These are phyloP conservation scores for Hydrocynus forskahlii DNA, from an alignment of 2,797 vertebrate genomes.

Conservation along the genomic window DNA sequence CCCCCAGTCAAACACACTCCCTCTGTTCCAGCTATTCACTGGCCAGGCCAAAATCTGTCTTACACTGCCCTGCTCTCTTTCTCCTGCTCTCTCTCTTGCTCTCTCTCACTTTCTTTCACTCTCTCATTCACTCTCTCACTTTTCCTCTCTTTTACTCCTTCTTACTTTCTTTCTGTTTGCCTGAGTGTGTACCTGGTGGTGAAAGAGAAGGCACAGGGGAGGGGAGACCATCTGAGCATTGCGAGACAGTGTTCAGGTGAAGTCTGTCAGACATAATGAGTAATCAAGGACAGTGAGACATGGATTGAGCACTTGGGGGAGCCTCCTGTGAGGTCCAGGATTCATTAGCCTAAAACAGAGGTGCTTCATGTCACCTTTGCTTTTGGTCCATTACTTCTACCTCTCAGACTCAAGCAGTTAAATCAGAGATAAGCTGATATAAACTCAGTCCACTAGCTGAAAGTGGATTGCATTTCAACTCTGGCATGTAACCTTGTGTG, in stretches of 20 bases:
- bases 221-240: not conserved
- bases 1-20: too few relatives aligned
- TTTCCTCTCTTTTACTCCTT: constrained; percentile 2
- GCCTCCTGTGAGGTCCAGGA: constrained; percentile 70
- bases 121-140: not conserved
- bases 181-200: constrained; percentile 27
- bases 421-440: constrained; percentile 8
- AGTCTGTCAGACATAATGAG: constrained; percentile 82
- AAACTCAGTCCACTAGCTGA: not conserved
- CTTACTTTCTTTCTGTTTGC: not conserved
- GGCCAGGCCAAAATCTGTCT: too few relatives aligned
- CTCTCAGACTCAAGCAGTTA: not conserved
- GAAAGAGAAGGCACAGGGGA: not conserved
- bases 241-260: constrained; percentile 60
- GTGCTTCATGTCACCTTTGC: constrained; percentile 59
- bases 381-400: not conserved
- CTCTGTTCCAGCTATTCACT: too few relatives aligned
- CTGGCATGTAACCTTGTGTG: not conserved
- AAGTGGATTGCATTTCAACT: not conserved
- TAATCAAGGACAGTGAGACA: constrained; percentile 79
- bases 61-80: too few relatives aligned
- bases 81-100: not conserved
- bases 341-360: constrained; percentile 83
- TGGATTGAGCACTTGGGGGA: constrained; percentile 76
- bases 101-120: not conserved